Evolutionary conservation across 1,140 invertebrate genomes (phyloP).

Genomic region (Acromyrmex echinatior): DNA sequence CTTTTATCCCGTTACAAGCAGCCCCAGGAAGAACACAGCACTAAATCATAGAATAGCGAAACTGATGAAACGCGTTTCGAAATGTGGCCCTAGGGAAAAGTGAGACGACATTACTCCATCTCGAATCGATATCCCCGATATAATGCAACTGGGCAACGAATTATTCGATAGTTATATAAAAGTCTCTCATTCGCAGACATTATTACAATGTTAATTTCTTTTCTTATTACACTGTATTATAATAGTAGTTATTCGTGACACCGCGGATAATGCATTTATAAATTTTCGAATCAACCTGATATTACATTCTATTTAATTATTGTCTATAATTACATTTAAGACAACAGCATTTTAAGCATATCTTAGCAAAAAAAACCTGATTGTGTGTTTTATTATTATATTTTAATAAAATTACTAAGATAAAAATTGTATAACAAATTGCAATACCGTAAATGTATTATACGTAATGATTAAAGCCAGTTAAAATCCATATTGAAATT

Average conservation of each 20-base stretch:
- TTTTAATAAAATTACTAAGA: neutral
- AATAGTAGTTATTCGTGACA: neutral
- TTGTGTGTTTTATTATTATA: neutral
- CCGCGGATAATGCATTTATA: neutral
- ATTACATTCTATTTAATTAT: neutral
- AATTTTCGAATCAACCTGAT: neutral
- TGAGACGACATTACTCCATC: conserved; percentile 30
- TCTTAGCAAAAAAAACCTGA: neutral
- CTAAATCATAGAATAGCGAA: conserved; percentile 72
- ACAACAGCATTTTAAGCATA: neutral
- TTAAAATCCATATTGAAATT: neutral
- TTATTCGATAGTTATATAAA: conserved; percentile 33
- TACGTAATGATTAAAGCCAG: neutral
- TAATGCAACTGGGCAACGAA: conserved; percentile 43
- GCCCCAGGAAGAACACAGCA: conserved; percentile 48
- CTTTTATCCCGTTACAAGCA: conserved; percentile 41
- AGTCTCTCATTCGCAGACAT: conserved; percentile 24
- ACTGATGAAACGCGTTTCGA: conserved; percentile 74
- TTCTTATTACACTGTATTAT: neutral
- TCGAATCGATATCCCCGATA: conserved; percentile 66
- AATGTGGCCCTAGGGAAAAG: conserved; percentile 71
- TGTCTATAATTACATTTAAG: conserved; percentile 18
- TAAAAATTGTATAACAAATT: neutral
- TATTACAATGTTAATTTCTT: conserved; percentile 10
- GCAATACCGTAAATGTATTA: neutral